A percentile compares a stretch with the other conserved stretches of the same genome.
Conservation (phyloP, 2,888 invertebrate species). For the Pseudoips prasinana region DNA sequence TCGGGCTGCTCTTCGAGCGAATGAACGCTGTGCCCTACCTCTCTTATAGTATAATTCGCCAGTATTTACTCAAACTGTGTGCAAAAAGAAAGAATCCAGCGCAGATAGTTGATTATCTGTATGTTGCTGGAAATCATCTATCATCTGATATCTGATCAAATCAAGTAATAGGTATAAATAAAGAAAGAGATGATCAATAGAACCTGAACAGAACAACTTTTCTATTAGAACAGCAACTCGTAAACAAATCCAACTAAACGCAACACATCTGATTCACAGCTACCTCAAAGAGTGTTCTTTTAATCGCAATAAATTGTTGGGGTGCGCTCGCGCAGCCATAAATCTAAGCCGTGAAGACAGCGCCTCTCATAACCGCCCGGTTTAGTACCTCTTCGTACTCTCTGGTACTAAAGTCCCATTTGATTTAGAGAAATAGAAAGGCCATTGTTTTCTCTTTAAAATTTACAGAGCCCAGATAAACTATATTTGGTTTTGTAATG, state of each 20-base stretch:
- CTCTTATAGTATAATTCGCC: no score
- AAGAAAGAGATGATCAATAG: no score
- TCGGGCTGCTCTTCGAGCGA: no score
- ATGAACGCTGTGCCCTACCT: no score
- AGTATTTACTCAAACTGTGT: no score
- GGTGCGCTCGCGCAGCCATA: constrained; percentile 39
- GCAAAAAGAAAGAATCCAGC: no score
- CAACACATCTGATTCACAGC: constrained; percentile 31
- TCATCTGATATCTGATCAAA: no score
- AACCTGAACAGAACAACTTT: no score
- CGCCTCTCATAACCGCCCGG: constrained; percentile 46
- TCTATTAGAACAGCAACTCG: no score
- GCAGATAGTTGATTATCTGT: no score
- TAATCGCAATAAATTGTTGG: constrained; percentile 46
- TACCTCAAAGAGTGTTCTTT: constrained; percentile 38
- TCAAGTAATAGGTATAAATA: no score
- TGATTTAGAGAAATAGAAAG: constrained; percentile 69
- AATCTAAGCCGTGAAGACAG: constrained; percentile 42
- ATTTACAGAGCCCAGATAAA: constrained; percentile 56
- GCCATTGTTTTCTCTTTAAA: constrained; percentile 65
- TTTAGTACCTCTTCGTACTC: constrained; percentile 29
- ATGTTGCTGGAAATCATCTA: no score
- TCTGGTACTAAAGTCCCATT: constrained; percentile 13
- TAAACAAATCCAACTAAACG: constrained; percentile 15
- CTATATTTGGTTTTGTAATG: constrained; percentile 62